Percentiles rank a stretch among this genome's conserved stretches.
phyloP scores from a whole-genome alignment of 1,140 invertebrate genomes.

The Laodelphax striatellus region DNA sequence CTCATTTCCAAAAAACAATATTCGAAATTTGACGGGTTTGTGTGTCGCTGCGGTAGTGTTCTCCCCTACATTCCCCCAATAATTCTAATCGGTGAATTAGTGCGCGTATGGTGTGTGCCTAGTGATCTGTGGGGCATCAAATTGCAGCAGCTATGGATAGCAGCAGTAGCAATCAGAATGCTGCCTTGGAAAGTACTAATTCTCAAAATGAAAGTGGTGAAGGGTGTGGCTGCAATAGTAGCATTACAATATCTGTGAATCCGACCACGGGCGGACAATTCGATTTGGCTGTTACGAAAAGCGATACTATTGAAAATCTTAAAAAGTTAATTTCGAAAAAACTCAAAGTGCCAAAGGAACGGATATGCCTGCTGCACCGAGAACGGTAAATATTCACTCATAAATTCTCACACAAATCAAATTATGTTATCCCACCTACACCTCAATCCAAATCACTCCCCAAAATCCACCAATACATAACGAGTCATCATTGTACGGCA shows the following conservation, averaged over 20 bases:
- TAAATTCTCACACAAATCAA: no score
- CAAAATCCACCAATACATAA: no score
- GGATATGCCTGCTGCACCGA: conserved; percentile 79
- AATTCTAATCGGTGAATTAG: no score
- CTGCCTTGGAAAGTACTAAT: conserved; percentile 17
- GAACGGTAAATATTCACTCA: conserved; percentile 59
- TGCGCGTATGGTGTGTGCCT: no score
- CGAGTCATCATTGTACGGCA: no score
- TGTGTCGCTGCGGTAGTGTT: no score
- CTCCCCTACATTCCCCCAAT: no score
- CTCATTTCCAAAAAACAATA: no score
- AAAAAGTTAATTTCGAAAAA: conserved; percentile 86
- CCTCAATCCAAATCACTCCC: no score
- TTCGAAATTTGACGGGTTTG: no score
- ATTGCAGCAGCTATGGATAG: conserved; percentile 14
- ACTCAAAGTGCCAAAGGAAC: conserved; percentile 81
- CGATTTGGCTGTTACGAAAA: conserved; percentile 61
- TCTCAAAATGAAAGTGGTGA: conserved; percentile 13
- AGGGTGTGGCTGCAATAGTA: conserved; percentile 20
- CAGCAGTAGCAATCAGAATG: conserved; percentile 19
- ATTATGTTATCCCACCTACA: no score
- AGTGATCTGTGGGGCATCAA: no score
- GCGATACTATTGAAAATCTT: conserved; percentile 72
- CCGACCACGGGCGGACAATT: conserved; percentile 87
- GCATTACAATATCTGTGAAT: conserved; percentile 66